These are phyloP conservation scores for Camponotus floridanus DNA, from an alignment of 1,140 invertebrate species.

Conservation along the genomic window DNA sequence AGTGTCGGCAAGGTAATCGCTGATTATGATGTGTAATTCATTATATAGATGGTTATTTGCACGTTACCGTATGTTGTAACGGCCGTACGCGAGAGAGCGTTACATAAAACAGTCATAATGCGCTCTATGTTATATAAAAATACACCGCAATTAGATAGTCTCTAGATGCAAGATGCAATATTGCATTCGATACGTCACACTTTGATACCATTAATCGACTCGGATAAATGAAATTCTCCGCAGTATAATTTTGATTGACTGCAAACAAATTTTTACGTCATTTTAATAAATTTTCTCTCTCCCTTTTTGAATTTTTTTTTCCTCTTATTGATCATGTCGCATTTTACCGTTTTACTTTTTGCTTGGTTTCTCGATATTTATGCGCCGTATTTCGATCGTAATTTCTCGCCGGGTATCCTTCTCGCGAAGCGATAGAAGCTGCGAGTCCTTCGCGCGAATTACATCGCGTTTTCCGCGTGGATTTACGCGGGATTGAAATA, in stretches of 20 bases:
- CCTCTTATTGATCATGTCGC: no score
- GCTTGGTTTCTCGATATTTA: no score
- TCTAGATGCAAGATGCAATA: neutral
- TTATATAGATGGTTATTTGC: constrained; percentile 35
- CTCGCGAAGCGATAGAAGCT: neutral
- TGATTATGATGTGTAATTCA: constrained; percentile 57
- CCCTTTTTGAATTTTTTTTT: no score
- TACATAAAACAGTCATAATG: constrained; percentile 54
- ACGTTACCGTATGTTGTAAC: constrained; percentile 35
- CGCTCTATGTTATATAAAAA: constrained; percentile 34
- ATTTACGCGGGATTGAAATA: constrained; percentile 61
- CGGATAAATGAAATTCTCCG: constrained; percentile 19
- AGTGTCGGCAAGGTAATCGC: constrained; percentile 70
- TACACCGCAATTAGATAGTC: neutral
- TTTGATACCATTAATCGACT: constrained; percentile 28
- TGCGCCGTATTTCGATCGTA: no score
- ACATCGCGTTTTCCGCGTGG: constrained; percentile 5
- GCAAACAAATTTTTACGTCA: neutral
- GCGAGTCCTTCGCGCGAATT: neutral
- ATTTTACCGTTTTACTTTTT: no score
- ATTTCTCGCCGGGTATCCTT: neutral
- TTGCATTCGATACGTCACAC: constrained; percentile 1
- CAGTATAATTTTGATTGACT: neutral
- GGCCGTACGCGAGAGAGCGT: constrained; percentile 6
- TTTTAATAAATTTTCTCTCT: no score